These are phyloP conservation scores for Lithophane socia DNA, from an alignment of 2,888 invertebrate species.

Conservation along the genomic window DNA sequence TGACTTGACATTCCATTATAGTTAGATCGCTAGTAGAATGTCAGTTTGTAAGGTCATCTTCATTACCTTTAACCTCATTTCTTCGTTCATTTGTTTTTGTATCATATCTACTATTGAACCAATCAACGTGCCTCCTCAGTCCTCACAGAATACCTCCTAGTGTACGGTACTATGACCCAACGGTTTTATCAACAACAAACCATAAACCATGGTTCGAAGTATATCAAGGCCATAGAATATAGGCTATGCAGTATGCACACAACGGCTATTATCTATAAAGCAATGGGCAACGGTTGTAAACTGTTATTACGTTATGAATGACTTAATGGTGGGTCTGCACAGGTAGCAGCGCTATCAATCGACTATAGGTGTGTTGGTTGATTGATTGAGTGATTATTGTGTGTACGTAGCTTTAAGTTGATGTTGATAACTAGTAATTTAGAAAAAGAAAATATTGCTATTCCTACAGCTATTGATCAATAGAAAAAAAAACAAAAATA, in stretches of 20 bases:
- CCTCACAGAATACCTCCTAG: not conserved
- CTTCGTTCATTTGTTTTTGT: not conserved
- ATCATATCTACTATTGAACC: not conserved
- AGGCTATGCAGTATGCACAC: slow-evolving; percentile 53
- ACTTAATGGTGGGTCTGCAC: slow-evolving; percentile 36
- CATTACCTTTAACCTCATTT: not conserved
- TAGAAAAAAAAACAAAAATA: no score
- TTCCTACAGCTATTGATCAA: no score
- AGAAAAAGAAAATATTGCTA: not conserved
- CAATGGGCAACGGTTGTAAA: slow-evolving; percentile 11
- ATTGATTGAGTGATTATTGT: slow-evolving; percentile 34
- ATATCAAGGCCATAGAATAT: slow-evolving; percentile 47
- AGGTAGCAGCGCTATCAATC: slow-evolving; percentile 13
- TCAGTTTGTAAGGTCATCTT: not conserved
- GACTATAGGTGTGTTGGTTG: slow-evolving; percentile 11
- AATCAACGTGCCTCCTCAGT: not conserved
- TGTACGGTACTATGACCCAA: not conserved
- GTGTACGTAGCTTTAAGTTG: slow-evolving; percentile 8
- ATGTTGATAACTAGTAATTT: not conserved
- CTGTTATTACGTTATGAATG: slow-evolving; percentile 56
- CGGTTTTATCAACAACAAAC: slow-evolving; percentile 1
- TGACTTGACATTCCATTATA: not conserved
- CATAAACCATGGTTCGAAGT: slow-evolving; percentile 36
- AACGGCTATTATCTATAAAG: slow-evolving; percentile 38
- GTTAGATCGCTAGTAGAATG: not conserved